Percentiles rank a stretch among this genome's conserved stretches.
These are phyloP conservation scores for Nezara viridula DNA, from an alignment of 2,888 invertebrate species.

Conservation along the genomic window DNA sequence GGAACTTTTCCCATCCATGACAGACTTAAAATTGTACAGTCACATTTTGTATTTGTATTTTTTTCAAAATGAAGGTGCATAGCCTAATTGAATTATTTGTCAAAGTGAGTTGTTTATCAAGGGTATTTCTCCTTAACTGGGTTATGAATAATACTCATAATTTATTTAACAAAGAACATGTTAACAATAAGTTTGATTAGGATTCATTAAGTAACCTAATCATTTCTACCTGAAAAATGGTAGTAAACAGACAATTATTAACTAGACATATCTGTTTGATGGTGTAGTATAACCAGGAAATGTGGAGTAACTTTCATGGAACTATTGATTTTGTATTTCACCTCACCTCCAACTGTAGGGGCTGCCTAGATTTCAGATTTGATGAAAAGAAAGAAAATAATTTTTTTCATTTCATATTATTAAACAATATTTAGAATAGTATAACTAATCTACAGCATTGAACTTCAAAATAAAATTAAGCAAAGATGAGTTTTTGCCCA, in stretches of 20 bases:
- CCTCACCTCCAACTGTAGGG: constrained; percentile 17
- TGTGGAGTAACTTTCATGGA: constrained; percentile 53
- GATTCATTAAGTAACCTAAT: background rate
- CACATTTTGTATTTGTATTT: constrained; percentile 93
- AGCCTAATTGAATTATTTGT: constrained; percentile 36
- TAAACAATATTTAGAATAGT: background rate
- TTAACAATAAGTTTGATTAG: background rate
- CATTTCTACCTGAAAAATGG: constrained; percentile 29
- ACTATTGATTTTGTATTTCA: constrained; percentile 58
- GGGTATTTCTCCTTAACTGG: background rate
- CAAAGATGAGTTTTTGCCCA: background rate
- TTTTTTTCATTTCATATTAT: background rate
- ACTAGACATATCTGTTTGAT: constrained; percentile 25
- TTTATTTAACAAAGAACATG: constrained; percentile 10
- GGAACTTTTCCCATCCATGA: constrained; percentile 99
- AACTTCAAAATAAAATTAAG: background rate
- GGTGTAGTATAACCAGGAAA: constrained; percentile 39
- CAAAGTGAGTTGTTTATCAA: background rate
- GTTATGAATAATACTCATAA: constrained; percentile 19
- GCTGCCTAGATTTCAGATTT: constrained; percentile 29
- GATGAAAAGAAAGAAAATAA: background rate
- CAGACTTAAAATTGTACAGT: constrained; percentile 92
- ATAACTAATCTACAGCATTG: background rate
- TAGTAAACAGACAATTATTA: background rate
- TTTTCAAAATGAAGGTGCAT: constrained; percentile 98